These are phyloP conservation scores for Brachionus calyciflorus DNA, from an alignment of 1,140 invertebrate genomes.

Conservation along the genomic window DNA sequence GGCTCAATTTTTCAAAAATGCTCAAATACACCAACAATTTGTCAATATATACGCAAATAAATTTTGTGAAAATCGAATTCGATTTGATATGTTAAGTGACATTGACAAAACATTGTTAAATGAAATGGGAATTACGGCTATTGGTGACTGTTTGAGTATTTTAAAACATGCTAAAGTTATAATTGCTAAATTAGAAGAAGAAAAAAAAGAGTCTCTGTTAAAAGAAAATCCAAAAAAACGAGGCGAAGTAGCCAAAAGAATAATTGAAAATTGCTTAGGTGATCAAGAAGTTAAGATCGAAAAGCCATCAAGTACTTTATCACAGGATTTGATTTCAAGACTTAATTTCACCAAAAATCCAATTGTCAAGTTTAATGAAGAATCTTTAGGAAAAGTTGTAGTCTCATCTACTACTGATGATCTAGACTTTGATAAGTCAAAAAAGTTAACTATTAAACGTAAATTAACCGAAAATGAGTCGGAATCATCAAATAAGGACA, in stretches of 20 bases:
- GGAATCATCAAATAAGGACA: background rate
- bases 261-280: constrained; percentile 18
- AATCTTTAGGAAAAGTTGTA: constrained; percentile 21
- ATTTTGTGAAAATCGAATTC: constrained; percentile 78
- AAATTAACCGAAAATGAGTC: background rate
- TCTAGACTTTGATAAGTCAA: background rate
- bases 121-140: constrained; percentile 76
- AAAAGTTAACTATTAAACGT: background rate
- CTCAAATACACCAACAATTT: constrained; percentile 71
- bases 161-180: constrained; percentile 75
- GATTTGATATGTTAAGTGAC: constrained; percentile 75
- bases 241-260: constrained; percentile 25
- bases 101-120: constrained; percentile 76
- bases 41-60: constrained; percentile 74
- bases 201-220: background rate
- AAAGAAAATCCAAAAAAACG: background rate
- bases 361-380: constrained; percentile 31
- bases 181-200: constrained; percentile 64
- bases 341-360: constrained; percentile 6
- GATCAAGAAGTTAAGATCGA: background rate
- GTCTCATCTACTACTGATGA: constrained; percentile 33
- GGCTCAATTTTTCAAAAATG: constrained; percentile 75
- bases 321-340: constrained; percentile 7
- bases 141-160: constrained; percentile 80
- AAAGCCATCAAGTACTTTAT: background rate